Base-by-base conservation (phyloP, 2,888 invertebrate genomes). In the Cotesia congregata region DNA sequence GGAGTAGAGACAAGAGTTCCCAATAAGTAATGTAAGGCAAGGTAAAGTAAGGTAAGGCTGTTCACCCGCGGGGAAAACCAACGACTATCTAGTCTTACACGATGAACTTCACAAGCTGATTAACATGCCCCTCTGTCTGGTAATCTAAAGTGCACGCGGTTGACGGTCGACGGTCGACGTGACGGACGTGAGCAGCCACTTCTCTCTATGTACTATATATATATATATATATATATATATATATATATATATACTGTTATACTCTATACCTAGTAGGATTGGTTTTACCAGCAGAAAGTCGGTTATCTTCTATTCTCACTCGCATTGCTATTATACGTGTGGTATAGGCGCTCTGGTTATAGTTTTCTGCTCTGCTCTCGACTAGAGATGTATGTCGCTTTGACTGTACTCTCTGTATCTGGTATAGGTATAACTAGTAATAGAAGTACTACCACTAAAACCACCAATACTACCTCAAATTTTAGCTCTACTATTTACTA, bases 11-110 rank as follows among this genome's bases (percentile, higher is more conserved):
- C 38, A 72, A 9, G 40, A 64, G 72, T 17, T 40, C 12, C 7
- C 61, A 40, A 15, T 64, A 62, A 50, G 50, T 50, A 50, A 50
- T 50, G 12, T 50, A 50, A 50, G 50, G 50, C 12, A 50, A 50
- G 50, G 50, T 50, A 50, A 50, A 12, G 12, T 50, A 50, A 50
- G 50, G 50, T 50, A 50, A 50, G 50, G 50, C 50, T 50, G 12
- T 50, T 50, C 50, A 50, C 39, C 62, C 64, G 60, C 74, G 59
- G 68, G 65, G 38, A 12, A 50, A 50, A 50, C 50, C 30, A 30
- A 30, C 30, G 59, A 68, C 68, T 59, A 69, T 64, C 69, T 65
- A 62, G 74, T 75, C 69, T 62, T 75, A 69, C 62, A 17, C 30
- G 5, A n/a, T 38, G 64, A 40, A 15, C 67, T 41, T 38, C 40